A percentile compares a stretch with the other conserved stretches of the same genome.
These are phyloP conservation scores for Oryzias curvinotus DNA, from an alignment of 2,113 vertebrate species.

Conservation along the genomic window DNA sequence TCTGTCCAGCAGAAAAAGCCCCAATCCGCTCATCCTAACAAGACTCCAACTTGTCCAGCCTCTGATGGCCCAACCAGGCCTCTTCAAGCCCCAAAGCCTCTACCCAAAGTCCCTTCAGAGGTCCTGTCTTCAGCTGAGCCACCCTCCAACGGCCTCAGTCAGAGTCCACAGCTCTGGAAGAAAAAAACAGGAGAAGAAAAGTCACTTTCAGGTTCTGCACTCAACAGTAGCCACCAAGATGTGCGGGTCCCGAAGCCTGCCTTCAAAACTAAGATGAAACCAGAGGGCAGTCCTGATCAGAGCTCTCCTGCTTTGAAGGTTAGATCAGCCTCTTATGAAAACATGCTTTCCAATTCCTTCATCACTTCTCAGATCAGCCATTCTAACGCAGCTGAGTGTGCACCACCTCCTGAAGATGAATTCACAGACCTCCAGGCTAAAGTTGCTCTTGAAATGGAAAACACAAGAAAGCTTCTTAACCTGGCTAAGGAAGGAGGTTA, in stretches of 20 bases:
- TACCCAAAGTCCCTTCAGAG: slow-evolving; percentile 7
- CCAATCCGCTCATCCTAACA: neutral
- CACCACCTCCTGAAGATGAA: slow-evolving; percentile 23
- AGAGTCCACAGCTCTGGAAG: slow-evolving; percentile 37
- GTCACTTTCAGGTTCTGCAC: slow-evolving; percentile 50
- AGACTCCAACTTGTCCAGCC: neutral
- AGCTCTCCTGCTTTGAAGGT: slow-evolving; percentile 47
- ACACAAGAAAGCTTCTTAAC: slow-evolving; percentile 82
- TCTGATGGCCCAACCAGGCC: slow-evolving; percentile 5
- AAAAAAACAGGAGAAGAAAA: slow-evolving; percentile 64
- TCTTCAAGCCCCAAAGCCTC: slow-evolving; percentile 10
- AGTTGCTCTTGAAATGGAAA: slow-evolving; percentile 81
- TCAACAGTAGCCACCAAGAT: slow-evolving; percentile 47
- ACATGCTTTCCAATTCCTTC: slow-evolving; percentile 75
- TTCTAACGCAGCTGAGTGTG: neutral
- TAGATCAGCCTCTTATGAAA: slow-evolving; percentile 81
- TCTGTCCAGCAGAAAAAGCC: neutral
- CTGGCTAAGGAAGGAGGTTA: slow-evolving; percentile 22
- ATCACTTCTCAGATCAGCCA: neutral
- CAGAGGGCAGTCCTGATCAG: neutral
- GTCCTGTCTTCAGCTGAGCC: slow-evolving; percentile 31
- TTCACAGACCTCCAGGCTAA: slow-evolving; percentile 81
- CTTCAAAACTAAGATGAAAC: slow-evolving; percentile 1
- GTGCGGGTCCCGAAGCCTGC: slow-evolving; percentile 43
- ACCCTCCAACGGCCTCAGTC: slow-evolving; percentile 12